Evolutionary conservation across 2,888 invertebrate species (phyloP).

Genomic region (Teleogryllus oceanicus): DNA sequence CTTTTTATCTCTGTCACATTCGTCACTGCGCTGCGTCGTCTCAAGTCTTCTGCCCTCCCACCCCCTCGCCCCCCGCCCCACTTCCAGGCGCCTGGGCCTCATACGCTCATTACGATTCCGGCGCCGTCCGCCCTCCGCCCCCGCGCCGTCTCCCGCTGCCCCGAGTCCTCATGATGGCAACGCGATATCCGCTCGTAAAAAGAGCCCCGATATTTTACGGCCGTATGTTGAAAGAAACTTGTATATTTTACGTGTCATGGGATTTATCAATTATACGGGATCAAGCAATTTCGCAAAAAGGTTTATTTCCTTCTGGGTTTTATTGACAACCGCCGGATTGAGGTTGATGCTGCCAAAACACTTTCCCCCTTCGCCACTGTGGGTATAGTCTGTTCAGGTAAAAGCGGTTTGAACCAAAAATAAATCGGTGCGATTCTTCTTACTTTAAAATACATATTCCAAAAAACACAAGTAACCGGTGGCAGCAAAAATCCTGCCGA

Average conservation of each 20-base stretch:
- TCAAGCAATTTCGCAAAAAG: slow-evolving; percentile 10
- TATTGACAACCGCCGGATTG: too few relatives aligned
- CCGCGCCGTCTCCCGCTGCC: background rate
- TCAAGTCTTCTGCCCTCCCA: background rate
- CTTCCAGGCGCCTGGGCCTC: background rate
- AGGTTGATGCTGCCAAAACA: too few relatives aligned
- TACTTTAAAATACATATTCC: too few relatives aligned
- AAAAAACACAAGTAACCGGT: too few relatives aligned
- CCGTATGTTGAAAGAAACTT: slow-evolving; percentile 4
- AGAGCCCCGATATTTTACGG: slow-evolving; percentile 2
- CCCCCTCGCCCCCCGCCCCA: background rate
- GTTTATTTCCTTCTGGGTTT: background rate
- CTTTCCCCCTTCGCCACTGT: too few relatives aligned
- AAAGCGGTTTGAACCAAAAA: too few relatives aligned
- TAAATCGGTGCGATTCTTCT: too few relatives aligned
- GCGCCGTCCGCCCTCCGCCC: background rate
- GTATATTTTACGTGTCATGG: background rate
- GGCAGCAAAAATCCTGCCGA: too few relatives aligned
- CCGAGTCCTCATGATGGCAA: background rate
- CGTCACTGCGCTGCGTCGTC: background rate
- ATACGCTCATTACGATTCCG: background rate
- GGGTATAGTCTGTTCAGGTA: too few relatives aligned
- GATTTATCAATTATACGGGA: slow-evolving; percentile 18
- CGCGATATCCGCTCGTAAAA: slow-evolving; percentile 1
- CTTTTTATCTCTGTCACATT: too few relatives aligned